Evolutionary conservation across 2,888 invertebrate genomes (phyloP), one percentile per base, ranked within the genome.

Genomic region (Hyppa rectilinea): DNA sequence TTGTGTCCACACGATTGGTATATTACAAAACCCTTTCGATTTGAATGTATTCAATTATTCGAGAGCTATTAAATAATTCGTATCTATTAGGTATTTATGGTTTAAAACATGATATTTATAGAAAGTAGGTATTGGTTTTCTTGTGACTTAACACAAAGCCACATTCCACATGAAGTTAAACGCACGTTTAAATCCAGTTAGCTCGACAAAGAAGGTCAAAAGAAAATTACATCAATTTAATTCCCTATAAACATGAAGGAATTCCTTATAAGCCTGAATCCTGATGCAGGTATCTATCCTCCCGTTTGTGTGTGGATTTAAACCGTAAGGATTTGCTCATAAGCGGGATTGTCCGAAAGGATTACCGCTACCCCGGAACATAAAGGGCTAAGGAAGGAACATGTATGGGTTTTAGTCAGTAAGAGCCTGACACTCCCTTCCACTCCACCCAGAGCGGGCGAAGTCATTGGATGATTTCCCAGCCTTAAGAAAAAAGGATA

Each of bases 221-320:
- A 56, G 62, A 73, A 86, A 87, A 87, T 88, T 83, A 83, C 88
- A 86, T 83, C 82, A 86, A 87, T 85, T 84, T 83, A 81, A 86
- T 82, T 80, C 74, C 67, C 81, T 78, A 74, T 82, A 80, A 85
- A 85, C 80, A 80, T 85, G 72, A 75, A 87, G 86, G 75, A 85
- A 85, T 84, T 76, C 75, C 82, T 85, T 78, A 81, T 66, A 76
- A 80, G 80, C 78, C 77, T 85, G 80, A 76, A 80, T 79, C 78
- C 77, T 85, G 80, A 82, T 85, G 85, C 75, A 76, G 78, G 81
- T 82, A 75, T 83, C 82, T 80, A 80, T 78, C 79, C 76, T 80
- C 61, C 62, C 50, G 75, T 78, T 83, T 84, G 63, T 78, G 29
- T 76, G 71, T n/a, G 59, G 69, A 73, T 79, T 82, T 78, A 78